Base-by-base conservation (phyloP, 2,888 invertebrate species). In the Oscheius sp. region DNA sequence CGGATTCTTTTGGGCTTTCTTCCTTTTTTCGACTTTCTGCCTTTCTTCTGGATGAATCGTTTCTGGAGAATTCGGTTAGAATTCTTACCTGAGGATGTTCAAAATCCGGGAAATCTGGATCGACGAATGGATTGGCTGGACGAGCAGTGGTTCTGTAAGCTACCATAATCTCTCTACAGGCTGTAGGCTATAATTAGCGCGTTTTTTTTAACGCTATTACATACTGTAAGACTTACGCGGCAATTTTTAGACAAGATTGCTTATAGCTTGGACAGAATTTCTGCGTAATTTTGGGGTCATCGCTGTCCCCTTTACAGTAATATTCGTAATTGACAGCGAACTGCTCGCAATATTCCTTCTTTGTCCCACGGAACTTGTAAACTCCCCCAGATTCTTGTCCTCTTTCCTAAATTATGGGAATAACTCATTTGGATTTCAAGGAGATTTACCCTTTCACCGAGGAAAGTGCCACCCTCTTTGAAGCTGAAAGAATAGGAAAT, bases 261-360 rank as follows among this genome's bases (percentile, higher is more conserved):
- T 71, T 74, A 57, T 76, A 78, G 3, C 73, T 73, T 0, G 76
- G 76, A 42, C 78, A 78, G 66, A 78, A 78, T 20, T 76, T 74
- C 3, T 61, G 63, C 50, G 72, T 74, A 4, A 78, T 73, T 45
- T 78, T 70, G 1, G 66, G 72, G 33, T 78, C 72, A 27, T 23
- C 46, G n/a, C 48, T 33, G 20, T 48, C 71, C 46, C 45, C 72
- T 69, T 76, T 74, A 73, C 78, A 78, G 61, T 76, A 76, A 37
- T 75, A 78, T 20, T 78, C 70, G 42, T 74, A 78, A 52, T 78
- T 76, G 23, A 78, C 78, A 29, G 73, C 69, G 65, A 78, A 78
- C 65, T 75, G 73, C 12, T 76, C 69, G 42, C 78, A 78, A 33
- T 78, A 78, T 25, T 76, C 78, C 31, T 72, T 75, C 33, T 73